Conservation (phyloP, 2,113 vertebrate genomes). For the Gadus chalcogrammus region DNA sequence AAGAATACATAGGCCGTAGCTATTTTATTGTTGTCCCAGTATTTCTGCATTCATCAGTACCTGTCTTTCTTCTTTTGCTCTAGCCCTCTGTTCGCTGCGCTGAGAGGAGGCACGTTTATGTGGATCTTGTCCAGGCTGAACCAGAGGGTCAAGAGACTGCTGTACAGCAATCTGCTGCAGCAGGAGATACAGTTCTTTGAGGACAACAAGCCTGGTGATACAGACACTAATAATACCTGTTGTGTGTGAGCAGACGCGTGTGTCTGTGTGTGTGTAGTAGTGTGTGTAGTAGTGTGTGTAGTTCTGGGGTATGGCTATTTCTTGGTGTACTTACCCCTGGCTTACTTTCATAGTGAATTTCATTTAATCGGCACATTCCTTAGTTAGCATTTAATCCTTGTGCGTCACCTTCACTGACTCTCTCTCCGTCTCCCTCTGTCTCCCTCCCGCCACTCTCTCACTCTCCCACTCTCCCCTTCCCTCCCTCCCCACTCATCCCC, state of each 20-base stretch:
- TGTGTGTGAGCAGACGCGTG: not conserved
- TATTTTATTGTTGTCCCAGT: not conserved
- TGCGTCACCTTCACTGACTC: no score
- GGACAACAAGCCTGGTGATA: conserved; percentile 67
- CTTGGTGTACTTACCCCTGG: no score
- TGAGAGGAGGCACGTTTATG: conserved; percentile 70
- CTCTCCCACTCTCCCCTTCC: no score
- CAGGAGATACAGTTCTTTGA: conserved; percentile 76
- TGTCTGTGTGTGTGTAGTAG: no score
- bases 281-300: no score
- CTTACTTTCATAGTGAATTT: no score
- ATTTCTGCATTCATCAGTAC: not conserved
- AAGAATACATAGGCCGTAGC: not conserved
- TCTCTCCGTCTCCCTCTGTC: no score
- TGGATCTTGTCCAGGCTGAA: conserved; percentile 63
- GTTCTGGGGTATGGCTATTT: no score
- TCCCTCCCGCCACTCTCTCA: no score
- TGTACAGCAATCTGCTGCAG: conserved; percentile 65
- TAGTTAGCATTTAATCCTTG: no score
- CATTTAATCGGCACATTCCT: no score
- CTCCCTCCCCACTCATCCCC: not conserved
- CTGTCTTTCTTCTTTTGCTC: not conserved
- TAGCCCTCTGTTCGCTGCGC: conserved; percentile 65
- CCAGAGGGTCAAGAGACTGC: conserved; percentile 63
- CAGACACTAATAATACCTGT: not conserved